Evolutionary conservation across 2,797 vertebrate species (phyloP).

Genomic region (Diceros bicornis): DNA sequence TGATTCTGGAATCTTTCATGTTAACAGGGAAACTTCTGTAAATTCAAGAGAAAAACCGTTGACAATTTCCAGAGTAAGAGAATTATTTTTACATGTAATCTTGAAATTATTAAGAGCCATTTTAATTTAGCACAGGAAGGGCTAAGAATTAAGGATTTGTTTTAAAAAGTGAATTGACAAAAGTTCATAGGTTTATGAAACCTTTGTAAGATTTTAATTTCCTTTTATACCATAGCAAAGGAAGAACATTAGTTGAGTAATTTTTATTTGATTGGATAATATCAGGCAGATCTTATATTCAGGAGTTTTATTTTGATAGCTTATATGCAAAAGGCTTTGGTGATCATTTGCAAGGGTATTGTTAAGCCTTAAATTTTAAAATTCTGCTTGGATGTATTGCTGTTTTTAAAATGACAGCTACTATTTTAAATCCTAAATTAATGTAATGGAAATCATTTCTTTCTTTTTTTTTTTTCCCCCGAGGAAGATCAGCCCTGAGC

Average conservation of each 20-base stretch:
- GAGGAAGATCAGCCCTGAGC: too few species aligned
- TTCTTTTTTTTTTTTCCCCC: not conserved
- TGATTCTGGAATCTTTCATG: not conserved
- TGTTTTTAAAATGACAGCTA: not conserved
- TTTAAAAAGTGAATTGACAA: conserved; percentile 42
- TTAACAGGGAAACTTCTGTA: conserved; percentile 21
- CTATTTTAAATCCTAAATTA: not conserved
- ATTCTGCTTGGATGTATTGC: not conserved
- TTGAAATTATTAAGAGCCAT: conserved; percentile 41
- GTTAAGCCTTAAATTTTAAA: conserved; percentile 42
- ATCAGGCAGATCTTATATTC: not conserved
- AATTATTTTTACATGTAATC: not conserved
- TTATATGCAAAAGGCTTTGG: not conserved
- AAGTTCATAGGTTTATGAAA: not conserved
- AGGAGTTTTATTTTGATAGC: conserved; percentile 49
- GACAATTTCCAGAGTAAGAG: not conserved
- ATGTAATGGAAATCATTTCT: not conserved
- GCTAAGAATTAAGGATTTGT: not conserved
- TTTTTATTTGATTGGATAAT: conserved; percentile 40
- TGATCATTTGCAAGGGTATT: not conserved
- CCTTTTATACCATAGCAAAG: conserved; percentile 14
- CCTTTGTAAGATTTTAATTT: not conserved
- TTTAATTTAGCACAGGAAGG: conserved; percentile 25
- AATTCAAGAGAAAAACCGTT: conserved; percentile 19
- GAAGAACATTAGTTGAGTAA: not conserved